Conservation (phyloP, 1,140 invertebrate genomes). For the Drosophila hydei region DNA sequence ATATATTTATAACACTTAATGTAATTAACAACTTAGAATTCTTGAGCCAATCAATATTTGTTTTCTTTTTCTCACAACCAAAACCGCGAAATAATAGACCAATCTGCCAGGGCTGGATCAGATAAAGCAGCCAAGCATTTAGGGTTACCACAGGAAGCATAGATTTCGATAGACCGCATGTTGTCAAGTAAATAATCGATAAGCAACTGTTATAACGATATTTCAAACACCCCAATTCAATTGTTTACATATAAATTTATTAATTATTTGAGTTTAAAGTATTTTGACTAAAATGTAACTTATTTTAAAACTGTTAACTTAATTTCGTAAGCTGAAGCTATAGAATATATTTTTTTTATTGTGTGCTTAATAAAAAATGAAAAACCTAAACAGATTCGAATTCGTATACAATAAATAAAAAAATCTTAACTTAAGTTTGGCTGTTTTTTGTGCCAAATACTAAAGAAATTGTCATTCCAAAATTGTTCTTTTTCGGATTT, state of each 20-base stretch:
- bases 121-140: not conserved
- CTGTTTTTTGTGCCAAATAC: constrained; percentile 31
- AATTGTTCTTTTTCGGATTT: constrained; percentile 55
- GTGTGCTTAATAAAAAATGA: constrained; percentile 18
- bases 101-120: constrained; percentile 16
- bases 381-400: constrained; percentile 19
- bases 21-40: not conserved
- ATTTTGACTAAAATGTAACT: constrained; percentile 41
- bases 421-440: constrained; percentile 52
- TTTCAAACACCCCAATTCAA: not conserved
- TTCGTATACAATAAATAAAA: constrained; percentile 48
- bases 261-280: constrained; percentile 22
- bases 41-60: constrained; percentile 56
- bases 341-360: not conserved
- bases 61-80: constrained; percentile 58
- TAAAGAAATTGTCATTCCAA: constrained; percentile 71
- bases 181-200: constrained; percentile 15
- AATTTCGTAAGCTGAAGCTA: constrained; percentile 23
- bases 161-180: not conserved
- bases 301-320: constrained; percentile 18
- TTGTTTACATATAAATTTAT: constrained; percentile 56
- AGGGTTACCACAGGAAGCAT: constrained; percentile 4
- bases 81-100: constrained; percentile 45
- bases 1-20: constrained; percentile 16
- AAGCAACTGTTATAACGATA: not conserved